Base-by-base conservation (phyloP, 92 coral and sea anemone species). In the Epizoanthus rinbou region DNA sequence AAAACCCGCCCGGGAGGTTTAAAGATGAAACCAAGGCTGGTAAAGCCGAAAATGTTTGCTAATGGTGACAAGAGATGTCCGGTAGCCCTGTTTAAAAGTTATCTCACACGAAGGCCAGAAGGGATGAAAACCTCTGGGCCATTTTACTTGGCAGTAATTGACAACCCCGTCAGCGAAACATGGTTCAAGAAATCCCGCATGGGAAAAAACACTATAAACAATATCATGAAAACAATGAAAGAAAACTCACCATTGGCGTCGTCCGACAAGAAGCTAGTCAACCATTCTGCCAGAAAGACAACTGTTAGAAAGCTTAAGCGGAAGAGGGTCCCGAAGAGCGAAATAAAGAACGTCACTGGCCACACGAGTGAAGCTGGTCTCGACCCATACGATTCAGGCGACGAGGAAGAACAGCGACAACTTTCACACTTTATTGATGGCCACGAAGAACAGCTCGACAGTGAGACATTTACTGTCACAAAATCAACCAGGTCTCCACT, bases 151-250 rank as follows among this genome's bases (percentile, higher is more conserved):
- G 54, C 86, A 3, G 86, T 79, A 0, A 84, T 88, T 31, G 91
- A 88, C 8, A 80, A 88, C 53, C 53, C 86, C 91, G 2, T 71
- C 5, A 45, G 83, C 13, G 53, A 67, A 1, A 67, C 74, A 8
- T 84, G 88, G 91, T 85, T 72, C 35, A 85, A 85, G 86, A 89
- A 89, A 85, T 70, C 80, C 65, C 83, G 58, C 19, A 88, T 79
- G 83, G 86, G 86, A 1, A 88, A 88, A 68, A 88, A 73, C 74
- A 53, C 91, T 17, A 88, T 76, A 45, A 63, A 69, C 70, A 70
- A 23, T 5, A 69, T 88, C 41, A 87, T 87, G 90, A 75, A 83
- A 65, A 50, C 3, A 23, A 87, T 83, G 90, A 67, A 87, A 83
- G 80, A 83, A 57, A 68, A 83, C 80, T 87, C 85, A 54, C 85